Percentiles rank a stretch among this genome's conserved stretches.
Evolutionary conservation across 2,113 vertebrate genomes (phyloP).

Genomic region (Cryptotis parvus): DNA sequence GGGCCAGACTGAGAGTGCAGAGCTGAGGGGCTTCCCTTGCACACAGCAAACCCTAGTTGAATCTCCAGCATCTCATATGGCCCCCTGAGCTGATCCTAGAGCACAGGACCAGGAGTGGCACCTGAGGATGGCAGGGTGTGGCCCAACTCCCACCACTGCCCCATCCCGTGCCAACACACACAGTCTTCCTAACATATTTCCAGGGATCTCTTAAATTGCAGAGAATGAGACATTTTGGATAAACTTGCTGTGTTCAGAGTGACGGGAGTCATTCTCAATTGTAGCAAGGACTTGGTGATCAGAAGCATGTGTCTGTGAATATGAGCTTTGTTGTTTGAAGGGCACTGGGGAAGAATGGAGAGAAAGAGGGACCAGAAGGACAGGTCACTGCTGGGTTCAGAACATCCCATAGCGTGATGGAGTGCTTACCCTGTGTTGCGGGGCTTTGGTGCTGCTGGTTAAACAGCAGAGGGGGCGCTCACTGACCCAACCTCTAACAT

Average conservation of each 20-base stretch:
- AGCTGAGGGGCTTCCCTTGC: too few species aligned
- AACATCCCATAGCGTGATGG: background rate
- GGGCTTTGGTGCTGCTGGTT: background rate
- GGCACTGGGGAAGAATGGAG: background rate
- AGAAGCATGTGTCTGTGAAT: background rate
- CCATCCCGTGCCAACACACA: too few species aligned
- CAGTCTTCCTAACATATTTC: background rate
- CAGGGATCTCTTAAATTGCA: constrained; percentile 7
- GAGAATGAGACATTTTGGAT: background rate
- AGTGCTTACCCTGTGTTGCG: background rate
- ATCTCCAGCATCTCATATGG: too few species aligned
- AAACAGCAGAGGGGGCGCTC: background rate
- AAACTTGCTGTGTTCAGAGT: background rate
- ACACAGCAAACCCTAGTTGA: too few species aligned
- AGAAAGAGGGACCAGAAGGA: background rate
- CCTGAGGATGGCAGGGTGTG: too few species aligned
- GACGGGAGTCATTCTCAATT: background rate
- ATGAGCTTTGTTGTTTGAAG: constrained; percentile 5
- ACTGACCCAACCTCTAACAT: background rate
- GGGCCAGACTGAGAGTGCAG: too few species aligned
- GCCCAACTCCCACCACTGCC: too few species aligned
- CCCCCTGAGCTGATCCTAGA: too few species aligned
- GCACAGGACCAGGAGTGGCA: too few species aligned
- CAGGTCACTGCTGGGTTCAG: background rate
- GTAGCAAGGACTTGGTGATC: background rate